Evolutionary conservation across 2,888 invertebrate species (phyloP).

Genomic region (Sarcophaga rosellei): DNA sequence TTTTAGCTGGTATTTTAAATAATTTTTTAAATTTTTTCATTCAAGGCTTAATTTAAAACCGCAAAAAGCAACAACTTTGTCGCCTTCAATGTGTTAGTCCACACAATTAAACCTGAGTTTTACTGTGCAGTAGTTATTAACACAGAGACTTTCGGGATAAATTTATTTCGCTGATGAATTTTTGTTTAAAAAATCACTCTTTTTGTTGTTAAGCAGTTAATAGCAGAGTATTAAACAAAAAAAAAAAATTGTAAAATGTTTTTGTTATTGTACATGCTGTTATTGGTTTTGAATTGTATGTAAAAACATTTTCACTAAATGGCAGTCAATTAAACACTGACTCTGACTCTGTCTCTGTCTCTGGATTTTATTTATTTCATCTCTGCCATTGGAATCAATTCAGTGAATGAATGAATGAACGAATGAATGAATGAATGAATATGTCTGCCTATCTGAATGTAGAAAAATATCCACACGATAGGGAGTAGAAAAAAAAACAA

Average conservation of each 20-base stretch:
- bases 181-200: not conserved
- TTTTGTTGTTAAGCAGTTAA: constrained; percentile 24
- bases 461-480: too few relatives aligned
- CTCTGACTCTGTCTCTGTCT: not conserved
- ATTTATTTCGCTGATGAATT: constrained; percentile 15
- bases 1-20: not conserved
- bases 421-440: too few relatives aligned
- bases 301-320: constrained; percentile 41
- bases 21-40: not conserved
- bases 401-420: constrained; percentile 10
- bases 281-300: constrained; percentile 21
- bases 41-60: not conserved
- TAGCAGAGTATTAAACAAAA: constrained; percentile 32
- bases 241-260: not conserved
- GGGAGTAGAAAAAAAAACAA: too few relatives aligned
- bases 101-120: not conserved
- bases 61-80: not conserved
- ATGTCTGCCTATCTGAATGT: too few relatives aligned
- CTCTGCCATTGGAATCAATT: not conserved
- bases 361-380: not conserved
- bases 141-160: not conserved
- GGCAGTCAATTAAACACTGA: constrained; percentile 58
- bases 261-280: constrained; percentile 20
- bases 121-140: not conserved
- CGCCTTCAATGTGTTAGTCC: not conserved